Evolutionary conservation across 1,140 invertebrate genomes (phyloP), one percentile per base, ranked within the genome.

Genomic region (Drosophila albomicans): DNA sequence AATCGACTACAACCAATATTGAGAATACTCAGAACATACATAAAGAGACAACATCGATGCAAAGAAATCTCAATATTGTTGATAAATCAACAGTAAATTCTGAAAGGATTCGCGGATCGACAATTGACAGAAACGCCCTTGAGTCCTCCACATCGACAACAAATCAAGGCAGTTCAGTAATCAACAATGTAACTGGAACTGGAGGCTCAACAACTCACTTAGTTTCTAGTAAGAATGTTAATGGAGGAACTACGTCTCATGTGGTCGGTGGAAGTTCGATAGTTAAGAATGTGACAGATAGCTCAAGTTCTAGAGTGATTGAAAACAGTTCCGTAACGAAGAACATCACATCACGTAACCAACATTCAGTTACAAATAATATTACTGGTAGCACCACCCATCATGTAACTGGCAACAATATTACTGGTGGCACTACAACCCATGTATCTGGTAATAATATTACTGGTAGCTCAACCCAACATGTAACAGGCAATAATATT

Each of bases 1-100:
- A 82, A 52, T 91, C 76, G 15, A 84, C 73, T 3, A 82, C 70
- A 10, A 92, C 89, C 35, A 92, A 92, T 11, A 82, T 91, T 57
- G 80, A 88, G 30, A 92, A 92, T 11, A 84, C 84, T 28, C 63
- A 92, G 52, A 92, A 85, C 48, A 66, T 89, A 15, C 82, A 91
- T 52, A 85, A 91, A 25, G 91, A 91, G 61, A 57, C 73, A 6
- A 82, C 79, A 6, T 86, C 87, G 1, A 61, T 78, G 78, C 84
- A 91, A 59, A 72, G 88, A 46, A 91, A 76, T 51, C 70, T 74
- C 30, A 82, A 91, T 45, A 13, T 76, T 4, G n/a, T 86, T 16
- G 78, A 91, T 16, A 77, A 56, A 16, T 35, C 67, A 10, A 41
- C 65, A 10, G 32, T 65, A 0, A 82, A 76, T 16, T 79, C 54